These are phyloP conservation scores for Drosophila recens DNA, from an alignment of 2,888 invertebrate genomes.

Conservation along the genomic window DNA sequence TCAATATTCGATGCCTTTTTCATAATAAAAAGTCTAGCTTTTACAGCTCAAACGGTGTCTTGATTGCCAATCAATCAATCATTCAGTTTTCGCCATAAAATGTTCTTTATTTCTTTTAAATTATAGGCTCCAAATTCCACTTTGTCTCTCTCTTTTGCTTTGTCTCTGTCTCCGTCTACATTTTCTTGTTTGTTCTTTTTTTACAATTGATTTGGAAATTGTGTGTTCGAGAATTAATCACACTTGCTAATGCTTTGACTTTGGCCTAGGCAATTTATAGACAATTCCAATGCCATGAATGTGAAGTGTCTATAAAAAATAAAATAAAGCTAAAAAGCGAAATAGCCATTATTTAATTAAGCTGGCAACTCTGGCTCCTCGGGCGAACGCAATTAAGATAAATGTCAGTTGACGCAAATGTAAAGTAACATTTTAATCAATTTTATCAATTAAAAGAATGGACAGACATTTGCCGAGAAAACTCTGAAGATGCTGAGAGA, in stretches of 20 bases:
- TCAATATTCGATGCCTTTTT: neutral
- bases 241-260: conserved; percentile 1
- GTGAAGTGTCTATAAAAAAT: conserved; percentile 1
- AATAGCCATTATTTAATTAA: conserved; percentile 71
- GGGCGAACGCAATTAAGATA: conserved; percentile 70
- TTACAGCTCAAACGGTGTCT: neutral
- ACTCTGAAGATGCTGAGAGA: neutral
- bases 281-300: conserved; percentile 14
- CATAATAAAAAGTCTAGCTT: neutral
- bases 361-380: conserved; percentile 29
- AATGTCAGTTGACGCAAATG: conserved; percentile 72
- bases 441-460: conserved; percentile 75
- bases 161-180: neutral
- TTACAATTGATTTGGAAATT: conserved; percentile 12
- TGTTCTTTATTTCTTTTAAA: neutral
- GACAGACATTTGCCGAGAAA: conserved; percentile 45
- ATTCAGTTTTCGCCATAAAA: conserved; percentile 5
- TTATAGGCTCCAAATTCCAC: neutral
- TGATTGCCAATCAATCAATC: conserved; percentile 16
- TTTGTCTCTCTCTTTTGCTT: neutral
- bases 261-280: conserved; percentile 10
- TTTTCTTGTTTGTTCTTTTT: neutral
- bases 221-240: conserved; percentile 20
- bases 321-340: conserved; percentile 13
- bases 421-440: conserved; percentile 79